Conservation (phyloP, 2,797 vertebrate genomes). For the Otolemur crassicaudatus region DNA sequence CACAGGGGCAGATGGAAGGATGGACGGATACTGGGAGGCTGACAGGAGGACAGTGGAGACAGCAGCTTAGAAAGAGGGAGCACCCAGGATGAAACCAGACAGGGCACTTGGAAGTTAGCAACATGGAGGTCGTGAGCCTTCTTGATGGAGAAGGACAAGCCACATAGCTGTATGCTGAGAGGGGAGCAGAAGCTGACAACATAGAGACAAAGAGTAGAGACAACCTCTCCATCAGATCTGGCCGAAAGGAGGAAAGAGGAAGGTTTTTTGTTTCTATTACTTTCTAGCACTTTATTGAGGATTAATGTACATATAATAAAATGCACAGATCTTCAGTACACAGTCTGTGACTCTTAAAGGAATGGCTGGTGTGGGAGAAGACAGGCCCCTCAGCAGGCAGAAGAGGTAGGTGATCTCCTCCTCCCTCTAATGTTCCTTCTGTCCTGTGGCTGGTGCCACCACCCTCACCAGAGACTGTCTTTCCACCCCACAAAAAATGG, state of each 20-base stretch:
- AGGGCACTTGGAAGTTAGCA: not conserved
- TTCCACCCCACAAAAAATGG: not conserved
- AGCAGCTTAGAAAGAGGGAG: not conserved
- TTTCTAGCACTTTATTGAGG: not conserved
- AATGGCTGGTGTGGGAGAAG: not conserved
- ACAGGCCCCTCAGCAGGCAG: not conserved
- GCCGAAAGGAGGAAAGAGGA: not conserved
- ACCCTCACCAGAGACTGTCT: not conserved
- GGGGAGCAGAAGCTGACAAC: not conserved
- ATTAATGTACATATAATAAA: not conserved
- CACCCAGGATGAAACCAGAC: not conserved
- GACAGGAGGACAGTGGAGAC: not conserved
- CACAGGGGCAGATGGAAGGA: no score
- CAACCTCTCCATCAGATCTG: not conserved
- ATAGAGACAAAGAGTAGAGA: not conserved
- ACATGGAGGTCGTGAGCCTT: not conserved
- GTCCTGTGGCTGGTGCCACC: not conserved
- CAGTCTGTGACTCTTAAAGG: not conserved
- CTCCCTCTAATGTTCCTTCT: not conserved
- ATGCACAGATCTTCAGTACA: not conserved
- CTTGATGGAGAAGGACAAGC: not conserved
- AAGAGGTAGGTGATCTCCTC: rapidly evolving
- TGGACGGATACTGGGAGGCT: not conserved
- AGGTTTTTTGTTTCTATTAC: not conserved
- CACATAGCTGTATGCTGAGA: no score